Percentiles rank a stretch among this genome's conserved stretches.
Conservation (phyloP, 92 coral and sea anemone genomes). For the Micromussa lordhowensis region DNA sequence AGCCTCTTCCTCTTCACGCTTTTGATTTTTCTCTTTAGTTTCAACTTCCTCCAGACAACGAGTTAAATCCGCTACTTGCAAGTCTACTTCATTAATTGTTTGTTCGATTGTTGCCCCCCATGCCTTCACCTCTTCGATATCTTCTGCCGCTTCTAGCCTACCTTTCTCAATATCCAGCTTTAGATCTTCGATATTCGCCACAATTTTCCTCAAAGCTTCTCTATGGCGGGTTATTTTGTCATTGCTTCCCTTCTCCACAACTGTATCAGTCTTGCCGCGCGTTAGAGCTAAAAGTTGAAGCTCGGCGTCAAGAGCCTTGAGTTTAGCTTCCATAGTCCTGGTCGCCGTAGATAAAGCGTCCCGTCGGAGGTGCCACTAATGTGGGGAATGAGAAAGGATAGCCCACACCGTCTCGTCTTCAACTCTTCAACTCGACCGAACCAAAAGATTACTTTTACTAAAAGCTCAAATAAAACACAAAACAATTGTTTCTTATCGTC, state of each 20-base stretch:
- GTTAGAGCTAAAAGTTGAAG: constrained; percentile 27
- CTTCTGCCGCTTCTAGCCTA: neutral
- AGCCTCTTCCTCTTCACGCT: constrained; percentile 38
- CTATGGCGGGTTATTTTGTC: constrained; percentile 36
- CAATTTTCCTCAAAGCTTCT: neutral
- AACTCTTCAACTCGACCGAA: no score
- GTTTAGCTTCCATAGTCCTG: constrained; percentile 10
- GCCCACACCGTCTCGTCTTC: no score
- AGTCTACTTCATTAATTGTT: constrained; percentile 41
- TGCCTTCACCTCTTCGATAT: neutral
- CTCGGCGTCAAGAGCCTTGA: constrained; percentile 12
- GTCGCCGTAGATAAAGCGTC: neutral
- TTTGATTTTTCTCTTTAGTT: constrained; percentile 31
- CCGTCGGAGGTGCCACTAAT: neutral
- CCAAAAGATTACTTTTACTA: no score
- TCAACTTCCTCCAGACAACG: constrained; percentile 33
- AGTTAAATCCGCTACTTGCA: constrained; percentile 16
- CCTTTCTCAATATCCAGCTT: constrained; percentile 33
- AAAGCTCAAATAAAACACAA: no score
- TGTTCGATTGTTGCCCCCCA: constrained; percentile 30
- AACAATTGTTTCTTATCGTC: no score
- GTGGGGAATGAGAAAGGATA: no score
- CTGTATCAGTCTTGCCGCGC: constrained; percentile 6
- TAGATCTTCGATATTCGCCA: neutral
- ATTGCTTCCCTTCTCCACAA: constrained; percentile 40